These are phyloP conservation scores for Drosophila pseudotalamancana DNA, from an alignment of 2,888 invertebrate genomes.

Conservation along the genomic window DNA sequence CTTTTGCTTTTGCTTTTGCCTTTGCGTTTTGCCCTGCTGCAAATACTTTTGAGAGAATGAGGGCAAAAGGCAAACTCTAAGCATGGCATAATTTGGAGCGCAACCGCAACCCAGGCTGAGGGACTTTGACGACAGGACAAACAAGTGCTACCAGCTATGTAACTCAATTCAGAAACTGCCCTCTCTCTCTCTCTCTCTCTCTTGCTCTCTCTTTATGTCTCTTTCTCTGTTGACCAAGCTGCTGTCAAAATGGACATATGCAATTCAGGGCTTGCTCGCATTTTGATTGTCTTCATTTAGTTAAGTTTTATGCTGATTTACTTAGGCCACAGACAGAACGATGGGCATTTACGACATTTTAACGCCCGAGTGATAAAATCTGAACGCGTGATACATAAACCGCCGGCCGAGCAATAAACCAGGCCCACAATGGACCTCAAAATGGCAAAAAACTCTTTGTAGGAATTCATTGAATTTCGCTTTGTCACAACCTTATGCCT, in stretches of 20 bases:
- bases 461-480: conserved; percentile 34
- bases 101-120: conserved; percentile 39
- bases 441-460: conserved; percentile 24
- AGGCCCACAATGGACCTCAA: conserved; percentile 40
- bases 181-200: no score
- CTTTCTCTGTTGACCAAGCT: conserved; percentile 14
- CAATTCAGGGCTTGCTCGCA: conserved; percentile 54
- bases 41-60: conserved; percentile 66
- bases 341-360: conserved; percentile 63
- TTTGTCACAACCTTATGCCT: not conserved
- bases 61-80: conserved; percentile 67
- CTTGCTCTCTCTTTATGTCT: no score
- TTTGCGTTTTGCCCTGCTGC: no score
- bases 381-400: conserved; percentile 51
- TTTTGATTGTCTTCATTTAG: conserved; percentile 78
- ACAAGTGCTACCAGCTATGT: conserved; percentile 51
- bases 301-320: conserved; percentile 77
- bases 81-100: conserved; percentile 67
- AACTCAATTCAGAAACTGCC: conserved; percentile 76
- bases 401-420: conserved; percentile 42
- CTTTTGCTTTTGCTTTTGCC: no score
- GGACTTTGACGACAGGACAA: conserved; percentile 41
- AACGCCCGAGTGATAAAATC: conserved; percentile 69
- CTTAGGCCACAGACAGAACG: conserved; percentile 57
- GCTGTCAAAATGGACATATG: conserved; percentile 68